Base-by-base conservation (phyloP, 2,888 invertebrate genomes). In the Ceramica pisi region DNA sequence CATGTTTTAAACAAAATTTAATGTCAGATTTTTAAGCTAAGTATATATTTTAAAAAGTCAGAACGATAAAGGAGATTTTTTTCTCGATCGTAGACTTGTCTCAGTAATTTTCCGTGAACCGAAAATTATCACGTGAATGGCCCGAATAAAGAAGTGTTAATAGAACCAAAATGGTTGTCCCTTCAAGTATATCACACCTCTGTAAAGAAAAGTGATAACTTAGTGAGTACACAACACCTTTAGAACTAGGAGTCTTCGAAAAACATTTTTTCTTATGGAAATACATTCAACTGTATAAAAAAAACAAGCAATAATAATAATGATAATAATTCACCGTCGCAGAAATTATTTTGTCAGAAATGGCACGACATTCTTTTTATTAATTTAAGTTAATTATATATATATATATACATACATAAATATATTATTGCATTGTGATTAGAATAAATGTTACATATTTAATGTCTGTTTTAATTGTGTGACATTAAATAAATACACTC, bases 141-240 rank as follows among this genome's bases (percentile, higher is more conserved):
- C 23, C 82, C 82, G 35, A 78, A 71, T 78, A 66, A 35, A 71
- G 65, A 56, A 55, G 67, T 80, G 80, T 50, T 80, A 80, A 80
- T 80, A 44, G 10, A 53, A 10, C 74, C 75, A 79, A 82, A 63
- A 66, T 62, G 23, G 51, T 10, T 55, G 59, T 68, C 67, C 61
- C 68, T 59, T 57, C 8, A 1, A 31, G 3, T 55, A 51, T 35
- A 35, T 74, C 63, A 67, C 66, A 67, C 64, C 26, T 74, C 31
- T 21, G 46, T 46, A 65, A 57, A 51, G 48, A 83, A 69, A 73
- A 50, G 57, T 67, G 74, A n/a, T 73, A 73, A 82, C n/a, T 51
- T 26, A 10, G 2, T n/a, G 7, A 56, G 51, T n/a, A 56, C n/a
- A 21, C 57, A 38, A 57, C 31, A 4, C 1, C 38, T 2, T 6